phyloP scores from a whole-genome alignment of 1,140 invertebrate species.

The Lethrus apterus region DNA sequence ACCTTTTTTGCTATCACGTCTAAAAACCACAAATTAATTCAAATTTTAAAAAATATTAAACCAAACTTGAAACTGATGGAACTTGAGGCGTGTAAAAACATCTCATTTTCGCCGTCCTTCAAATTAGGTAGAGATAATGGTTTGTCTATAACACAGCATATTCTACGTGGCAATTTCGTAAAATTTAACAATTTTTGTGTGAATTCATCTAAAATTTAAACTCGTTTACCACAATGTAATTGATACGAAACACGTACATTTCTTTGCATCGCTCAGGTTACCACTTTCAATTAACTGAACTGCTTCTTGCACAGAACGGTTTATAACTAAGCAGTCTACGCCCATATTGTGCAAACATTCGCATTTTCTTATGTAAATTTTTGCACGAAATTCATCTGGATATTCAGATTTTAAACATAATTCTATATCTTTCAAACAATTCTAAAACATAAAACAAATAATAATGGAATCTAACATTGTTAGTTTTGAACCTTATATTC shows the following conservation, averaged over 20 bases:
- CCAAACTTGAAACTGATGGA: constrained; percentile 31
- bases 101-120: constrained; percentile 28
- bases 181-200: constrained; percentile 12
- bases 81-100: constrained; percentile 31
- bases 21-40: constrained; percentile 19
- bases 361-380: constrained; percentile 29
- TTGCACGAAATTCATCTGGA: constrained; percentile 28
- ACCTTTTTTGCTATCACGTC: constrained; percentile 42
- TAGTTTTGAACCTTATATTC: constrained; percentile 27
- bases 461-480: neutral
- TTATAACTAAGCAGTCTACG: neutral
- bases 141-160: constrained; percentile 17
- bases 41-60: constrained; percentile 6
- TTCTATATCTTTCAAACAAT: constrained; percentile 33
- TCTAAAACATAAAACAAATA: constrained; percentile 18
- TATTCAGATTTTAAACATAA: constrained; percentile 29
- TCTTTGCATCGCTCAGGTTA: too few species aligned
- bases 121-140: constrained; percentile 24
- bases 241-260: too few species aligned
- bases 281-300: neutral
- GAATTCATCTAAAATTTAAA: constrained; percentile 24
- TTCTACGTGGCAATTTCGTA: constrained; percentile 2
- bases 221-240: constrained; percentile 17
- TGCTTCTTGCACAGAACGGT: neutral
- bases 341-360: constrained; percentile 23